phyloP scores from a whole-genome alignment of 2,113 vertebrate genomes.

The Dolichotis patagonum region DNA sequence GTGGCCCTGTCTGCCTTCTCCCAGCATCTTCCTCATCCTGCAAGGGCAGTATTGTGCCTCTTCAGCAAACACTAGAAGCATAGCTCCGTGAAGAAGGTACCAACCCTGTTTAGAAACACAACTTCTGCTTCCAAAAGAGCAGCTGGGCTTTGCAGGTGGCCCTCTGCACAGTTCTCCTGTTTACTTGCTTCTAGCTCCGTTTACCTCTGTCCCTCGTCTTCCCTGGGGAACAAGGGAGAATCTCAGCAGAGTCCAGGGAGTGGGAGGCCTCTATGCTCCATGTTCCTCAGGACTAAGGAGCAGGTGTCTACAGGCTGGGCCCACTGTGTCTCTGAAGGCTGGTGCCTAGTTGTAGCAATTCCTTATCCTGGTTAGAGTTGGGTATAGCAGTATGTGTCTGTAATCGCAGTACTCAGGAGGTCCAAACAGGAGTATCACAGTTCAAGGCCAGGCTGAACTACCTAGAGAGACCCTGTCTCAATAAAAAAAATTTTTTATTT shows the following conservation, averaged over 20 bases:
- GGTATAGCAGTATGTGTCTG: neutral
- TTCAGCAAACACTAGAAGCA: neutral
- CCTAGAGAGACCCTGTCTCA: neutral
- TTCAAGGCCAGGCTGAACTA: neutral
- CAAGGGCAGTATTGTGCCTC: neutral
- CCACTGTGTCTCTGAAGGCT: neutral
- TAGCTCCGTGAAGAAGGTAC: neutral
- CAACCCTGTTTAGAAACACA: neutral
- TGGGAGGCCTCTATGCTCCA: neutral
- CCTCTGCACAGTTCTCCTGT: neutral
- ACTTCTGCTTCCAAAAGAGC: neutral
- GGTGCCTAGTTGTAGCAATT: neutral
- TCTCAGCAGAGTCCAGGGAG: neutral
- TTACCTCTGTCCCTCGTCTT: neutral
- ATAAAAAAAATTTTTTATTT: neutral
- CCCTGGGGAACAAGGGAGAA: neutral
- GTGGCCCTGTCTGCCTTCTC: neutral
- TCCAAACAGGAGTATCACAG: neutral
- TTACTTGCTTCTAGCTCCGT: neutral
- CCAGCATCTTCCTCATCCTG: neutral
- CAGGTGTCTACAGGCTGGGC: neutral
- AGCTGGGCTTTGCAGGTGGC: neutral
- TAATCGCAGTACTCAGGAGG: neutral
- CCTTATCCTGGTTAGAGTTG: neutral
- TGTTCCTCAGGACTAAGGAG: neutral